These are phyloP conservation scores for Polymixis lichenea DNA, from an alignment of 2,888 invertebrate species.

Conservation along the genomic window DNA sequence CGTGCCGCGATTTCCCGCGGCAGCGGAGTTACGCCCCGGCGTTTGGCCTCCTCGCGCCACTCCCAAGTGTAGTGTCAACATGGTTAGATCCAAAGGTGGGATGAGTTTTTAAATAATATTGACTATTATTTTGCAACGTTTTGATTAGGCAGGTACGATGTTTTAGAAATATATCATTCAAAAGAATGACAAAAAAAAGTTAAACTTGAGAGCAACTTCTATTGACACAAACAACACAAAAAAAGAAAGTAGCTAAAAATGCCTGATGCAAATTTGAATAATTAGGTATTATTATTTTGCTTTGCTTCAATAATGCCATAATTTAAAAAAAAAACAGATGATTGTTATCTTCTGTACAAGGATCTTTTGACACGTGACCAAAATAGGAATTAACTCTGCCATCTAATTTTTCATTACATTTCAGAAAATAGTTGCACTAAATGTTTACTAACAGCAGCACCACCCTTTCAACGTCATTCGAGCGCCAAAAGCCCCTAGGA, in stretches of 20 bases:
- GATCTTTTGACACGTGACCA: not conserved
- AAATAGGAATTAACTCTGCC: not conserved
- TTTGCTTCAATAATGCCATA: not conserved
- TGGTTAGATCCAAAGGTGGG: not conserved
- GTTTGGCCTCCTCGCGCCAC: no score
- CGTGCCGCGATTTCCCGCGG: no score
- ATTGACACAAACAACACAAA: no score
- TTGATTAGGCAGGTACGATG: constrained; percentile 35
- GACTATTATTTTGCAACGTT: constrained; percentile 37
- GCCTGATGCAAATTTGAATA: not conserved
- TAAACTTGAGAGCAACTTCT: no score
- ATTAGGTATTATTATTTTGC: not conserved
- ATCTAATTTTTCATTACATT: not conserved
- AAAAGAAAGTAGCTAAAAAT: no score
- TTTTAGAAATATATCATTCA: not conserved
- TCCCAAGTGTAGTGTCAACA: no score
- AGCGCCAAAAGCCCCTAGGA: not conserved
- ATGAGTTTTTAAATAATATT: not conserved
- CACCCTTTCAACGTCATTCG: not conserved
- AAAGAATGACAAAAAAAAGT: no score
- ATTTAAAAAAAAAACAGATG: no score
- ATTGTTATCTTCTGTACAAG: not conserved
- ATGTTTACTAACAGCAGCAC: not conserved
- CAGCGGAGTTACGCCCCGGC: no score
- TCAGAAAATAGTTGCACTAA: not conserved